Base-by-base conservation (phyloP, 2,888 invertebrate genomes). In the Leucania comma region DNA sequence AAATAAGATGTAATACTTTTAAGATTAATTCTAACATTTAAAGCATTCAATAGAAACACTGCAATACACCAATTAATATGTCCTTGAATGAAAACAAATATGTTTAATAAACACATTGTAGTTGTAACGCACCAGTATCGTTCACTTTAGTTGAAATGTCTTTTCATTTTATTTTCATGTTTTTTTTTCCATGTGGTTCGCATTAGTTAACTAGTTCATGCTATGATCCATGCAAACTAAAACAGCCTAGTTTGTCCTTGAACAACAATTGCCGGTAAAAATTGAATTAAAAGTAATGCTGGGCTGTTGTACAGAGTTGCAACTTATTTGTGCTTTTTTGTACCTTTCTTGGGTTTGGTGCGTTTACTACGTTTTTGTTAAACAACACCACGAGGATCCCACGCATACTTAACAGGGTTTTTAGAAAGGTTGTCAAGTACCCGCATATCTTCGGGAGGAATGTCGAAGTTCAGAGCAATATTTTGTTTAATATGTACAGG, bases 401-500 rank as follows among this genome's bases (percentile, higher is more conserved):
- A 93, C 0, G 91, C 90, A 67, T 91, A 93, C 74, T 93, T 93
- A 0, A 78, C 68, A 24, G 1, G 82, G 63, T 26, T 24, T 20
- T 50, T 48, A 38, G 78, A 71, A 4, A 93, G 80, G 14, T 75
- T 79, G 70, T 88, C 83, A 1, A 95, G 78, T 0, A 72, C 72
- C 4, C 81, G 74, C 95, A 97, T 96, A 74, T 97, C 96, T 22
- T 93, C 91, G 12, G 95, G 90, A 1, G 95, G 89, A 50, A 98
- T 95, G 2, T 87, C 88, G 87, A 97, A 97, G 86, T 97, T 93
- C 9, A 97, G 85, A 32, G 96, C 84, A 50, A 97, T 94, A 85
- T 98, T 97, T 69, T 96, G 94, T 70, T 91, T 91, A 32, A 98
- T 97, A 67, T 97, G 97, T 24, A 92, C 89, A 32, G 93, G 91